Base-by-base conservation (phyloP, 2,113 vertebrate genomes). In the Perccottus glenii region DNA sequence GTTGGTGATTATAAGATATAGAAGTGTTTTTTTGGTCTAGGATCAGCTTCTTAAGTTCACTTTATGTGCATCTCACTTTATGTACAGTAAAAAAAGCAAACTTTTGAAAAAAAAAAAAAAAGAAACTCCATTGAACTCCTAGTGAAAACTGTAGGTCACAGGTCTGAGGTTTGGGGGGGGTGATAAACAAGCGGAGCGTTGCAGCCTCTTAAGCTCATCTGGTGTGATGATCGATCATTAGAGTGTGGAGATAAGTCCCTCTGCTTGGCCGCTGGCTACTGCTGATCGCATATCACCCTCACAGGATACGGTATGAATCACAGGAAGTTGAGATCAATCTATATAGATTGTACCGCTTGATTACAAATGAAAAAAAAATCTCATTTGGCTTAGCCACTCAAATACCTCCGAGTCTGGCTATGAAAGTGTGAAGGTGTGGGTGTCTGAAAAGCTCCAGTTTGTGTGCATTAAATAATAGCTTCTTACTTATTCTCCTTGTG, bases 251-350 rank as follows among this genome's bases (percentile, higher is more conserved):
- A 91, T 90, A 89, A 90, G 84, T 85, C 87, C 70, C 80, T 85
- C 68, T 86, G 87, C 83, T 85, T 84, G 85, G 70, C 89, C 84
- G 75, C 76, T 84, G 86, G 91, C 81, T 66, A 86, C 75, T 67
- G 60, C 82, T 87, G 87, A 91, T 92, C 85, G 87, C 82, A 77
- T 86, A 86, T 89, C 80, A 74, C 81, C 82, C 87, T 82, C 45
- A 46, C 69, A 83, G 85, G 90, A 90, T 91, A 85, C 67, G 85
- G 78, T 87, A 88, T 91, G 89, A 89, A 90, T 92, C 91, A 86
- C 87, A 87, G 90, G 87, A 92, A 92, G 89, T 88, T 80, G 67
- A 88, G 84, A 88, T 92, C 84, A 88, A 91, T 92, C 89, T 88
- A 61, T 90, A 91, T 83, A 90, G 89, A 91, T 91, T 85, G 84